phyloP scores from a whole-genome alignment of 2,113 vertebrate genomes.

The Amazona vittata region DNA sequence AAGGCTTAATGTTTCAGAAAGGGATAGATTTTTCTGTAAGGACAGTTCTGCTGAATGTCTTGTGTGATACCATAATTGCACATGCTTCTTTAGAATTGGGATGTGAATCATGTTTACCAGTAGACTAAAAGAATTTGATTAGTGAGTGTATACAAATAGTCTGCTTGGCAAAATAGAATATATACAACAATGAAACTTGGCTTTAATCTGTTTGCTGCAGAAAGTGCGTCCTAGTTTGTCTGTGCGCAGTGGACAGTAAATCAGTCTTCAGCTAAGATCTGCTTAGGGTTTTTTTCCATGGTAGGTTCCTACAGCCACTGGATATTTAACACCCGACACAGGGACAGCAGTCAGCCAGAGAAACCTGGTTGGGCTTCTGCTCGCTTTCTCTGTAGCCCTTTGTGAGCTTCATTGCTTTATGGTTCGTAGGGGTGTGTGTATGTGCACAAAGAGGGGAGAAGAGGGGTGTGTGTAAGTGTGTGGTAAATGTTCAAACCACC shows the following conservation, averaged over 20 bases:
- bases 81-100: neutral
- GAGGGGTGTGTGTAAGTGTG: fast-evolving
- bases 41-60: neutral
- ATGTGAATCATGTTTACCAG: slow-evolving; percentile 9
- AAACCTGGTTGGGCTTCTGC: neutral
- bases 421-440: fast-evolving
- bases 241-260: neutral
- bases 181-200: neutral
- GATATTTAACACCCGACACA: neutral
- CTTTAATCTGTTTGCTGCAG: neutral
- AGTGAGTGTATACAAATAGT: neutral
- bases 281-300: neutral
- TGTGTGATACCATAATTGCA: neutral
- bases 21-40: neutral
- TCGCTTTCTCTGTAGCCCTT: neutral
- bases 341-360: neutral
- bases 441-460: neutral
- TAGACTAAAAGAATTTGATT: neutral
- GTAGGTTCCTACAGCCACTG: neutral
- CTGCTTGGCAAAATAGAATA: neutral
- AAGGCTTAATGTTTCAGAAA: neutral
- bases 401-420: neutral
- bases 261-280: neutral
- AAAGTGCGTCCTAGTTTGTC: neutral
- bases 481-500: fast-evolving